Evolutionary conservation across 1,140 invertebrate species (phyloP).

Genomic region (Pectinophora gossypiella): DNA sequence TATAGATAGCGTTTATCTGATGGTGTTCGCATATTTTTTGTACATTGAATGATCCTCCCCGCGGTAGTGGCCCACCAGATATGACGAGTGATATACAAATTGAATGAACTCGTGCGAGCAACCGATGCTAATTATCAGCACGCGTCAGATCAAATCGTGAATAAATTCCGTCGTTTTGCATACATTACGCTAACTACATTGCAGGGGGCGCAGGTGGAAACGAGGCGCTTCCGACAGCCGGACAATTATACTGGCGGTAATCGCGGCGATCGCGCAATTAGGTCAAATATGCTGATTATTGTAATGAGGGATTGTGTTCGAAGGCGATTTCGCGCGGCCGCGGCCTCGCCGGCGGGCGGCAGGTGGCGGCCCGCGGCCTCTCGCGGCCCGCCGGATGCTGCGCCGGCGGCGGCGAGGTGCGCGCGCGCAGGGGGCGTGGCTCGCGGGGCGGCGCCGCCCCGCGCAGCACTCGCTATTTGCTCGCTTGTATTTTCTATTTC

Average conservation of each 20-base stretch:
- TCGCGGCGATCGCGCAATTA: neutral
- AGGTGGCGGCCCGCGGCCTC: neutral
- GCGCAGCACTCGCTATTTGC: slow-evolving; percentile 26
- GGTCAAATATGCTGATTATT: neutral
- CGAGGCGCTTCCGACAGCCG: too few species aligned
- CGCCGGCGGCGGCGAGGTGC: neutral
- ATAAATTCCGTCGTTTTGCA: neutral
- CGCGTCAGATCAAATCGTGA: neutral
- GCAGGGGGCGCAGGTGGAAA: neutral
- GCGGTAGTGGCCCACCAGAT: neutral
- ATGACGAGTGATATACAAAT: neutral
- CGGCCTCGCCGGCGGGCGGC: neutral
- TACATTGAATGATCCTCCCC: too few species aligned
- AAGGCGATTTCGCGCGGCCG: neutral
- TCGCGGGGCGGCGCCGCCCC: slow-evolving; percentile 22
- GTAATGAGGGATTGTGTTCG: neutral
- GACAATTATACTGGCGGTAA: too few species aligned
- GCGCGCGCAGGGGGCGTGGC: slow-evolving; percentile 17
- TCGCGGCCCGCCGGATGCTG: neutral
- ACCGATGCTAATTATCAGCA: neutral
- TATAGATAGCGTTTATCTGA: too few species aligned
- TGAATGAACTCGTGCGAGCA: neutral
- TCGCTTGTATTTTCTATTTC: neutral
- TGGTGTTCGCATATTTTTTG: too few species aligned
- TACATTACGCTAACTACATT: neutral